phyloP scores from a whole-genome alignment of 2,888 invertebrate genomes.

The Campoplex capitator region DNA sequence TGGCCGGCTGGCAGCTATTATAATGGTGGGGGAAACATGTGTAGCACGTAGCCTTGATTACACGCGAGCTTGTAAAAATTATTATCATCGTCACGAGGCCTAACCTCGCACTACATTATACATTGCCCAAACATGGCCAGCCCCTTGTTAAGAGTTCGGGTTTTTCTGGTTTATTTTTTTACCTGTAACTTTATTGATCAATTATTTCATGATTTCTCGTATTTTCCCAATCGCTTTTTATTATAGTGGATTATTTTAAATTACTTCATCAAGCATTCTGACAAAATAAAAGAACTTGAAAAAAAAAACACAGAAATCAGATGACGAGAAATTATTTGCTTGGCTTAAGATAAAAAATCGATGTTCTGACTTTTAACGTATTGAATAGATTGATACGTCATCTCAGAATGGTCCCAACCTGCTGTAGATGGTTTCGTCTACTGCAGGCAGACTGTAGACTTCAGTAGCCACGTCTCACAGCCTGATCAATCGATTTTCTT shows the following conservation, averaged over 20 bases:
- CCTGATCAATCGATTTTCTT: neutral
- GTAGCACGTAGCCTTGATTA: slow-evolving; percentile 83
- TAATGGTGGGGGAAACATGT: slow-evolving; percentile 77
- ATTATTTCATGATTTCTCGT: neutral
- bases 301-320: neutral
- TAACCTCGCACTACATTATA: slow-evolving; percentile 26
- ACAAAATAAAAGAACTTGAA: neutral
- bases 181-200: neutral
- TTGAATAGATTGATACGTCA: too few relatives aligned
- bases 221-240: neutral
- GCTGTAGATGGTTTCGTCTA: too few relatives aligned
- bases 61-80: slow-evolving; percentile 83
- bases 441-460: too few relatives aligned
- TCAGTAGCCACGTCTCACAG: too few relatives aligned
- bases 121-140: slow-evolving; percentile 30
- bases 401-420: too few relatives aligned
- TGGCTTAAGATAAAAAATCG: neutral
- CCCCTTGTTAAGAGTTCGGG: slow-evolving; percentile 6
- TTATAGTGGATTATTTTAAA: neutral
- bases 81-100: slow-evolving; percentile 78
- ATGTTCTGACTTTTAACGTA: too few relatives aligned
- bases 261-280: neutral
- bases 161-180: slow-evolving; percentile 7
- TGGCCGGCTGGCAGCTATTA: slow-evolving; percentile 71
- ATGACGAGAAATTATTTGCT: neutral